Percentiles rank a stretch among this genome's conserved stretches.
phyloP scores from a whole-genome alignment of 1,140 invertebrate genomes.

The Brachionus calyciflorus region DNA sequence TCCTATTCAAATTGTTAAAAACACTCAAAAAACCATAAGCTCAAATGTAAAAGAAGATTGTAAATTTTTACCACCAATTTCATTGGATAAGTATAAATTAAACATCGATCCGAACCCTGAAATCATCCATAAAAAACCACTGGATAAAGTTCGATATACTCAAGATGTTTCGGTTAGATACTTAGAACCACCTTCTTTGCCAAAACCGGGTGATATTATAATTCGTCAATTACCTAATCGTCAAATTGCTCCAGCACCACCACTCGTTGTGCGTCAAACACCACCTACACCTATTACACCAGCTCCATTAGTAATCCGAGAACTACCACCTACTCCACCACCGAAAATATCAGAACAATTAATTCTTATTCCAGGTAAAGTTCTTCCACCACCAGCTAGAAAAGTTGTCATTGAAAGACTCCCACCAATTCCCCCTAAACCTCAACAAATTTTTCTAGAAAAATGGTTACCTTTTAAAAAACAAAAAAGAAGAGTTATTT shows the following conservation, averaged over 20 bases:
- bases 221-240: neutral
- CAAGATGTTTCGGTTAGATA: slow-evolving; percentile 37
- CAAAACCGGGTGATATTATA: slow-evolving; percentile 26
- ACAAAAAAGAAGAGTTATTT: slow-evolving; percentile 39
- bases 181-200: slow-evolving; percentile 33
- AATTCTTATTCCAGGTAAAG: neutral
- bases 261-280: slow-evolving; percentile 17
- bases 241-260: slow-evolving; percentile 6
- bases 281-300: neutral
- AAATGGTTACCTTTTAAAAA: slow-evolving; percentile 46
- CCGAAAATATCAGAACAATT: neutral
- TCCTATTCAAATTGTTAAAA: too few species aligned
- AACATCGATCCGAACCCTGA: slow-evolving; percentile 37
- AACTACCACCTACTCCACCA: slow-evolving; percentile 32
- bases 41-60: neutral
- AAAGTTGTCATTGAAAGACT: slow-evolving; percentile 45
- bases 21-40: too few species aligned
- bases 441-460: slow-evolving; percentile 34
- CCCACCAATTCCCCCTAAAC: slow-evolving; percentile 36
- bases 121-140: slow-evolving; percentile 4
- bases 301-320: slow-evolving; percentile 43
- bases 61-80: slow-evolving; percentile 6
- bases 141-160: neutral
- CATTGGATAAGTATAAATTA: slow-evolving; percentile 17
- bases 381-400: slow-evolving; percentile 9